Evolutionary conservation across 2,888 invertebrate species (phyloP), one percentile per base, ranked within the genome.

Genomic region (Selenia dentaria): DNA sequence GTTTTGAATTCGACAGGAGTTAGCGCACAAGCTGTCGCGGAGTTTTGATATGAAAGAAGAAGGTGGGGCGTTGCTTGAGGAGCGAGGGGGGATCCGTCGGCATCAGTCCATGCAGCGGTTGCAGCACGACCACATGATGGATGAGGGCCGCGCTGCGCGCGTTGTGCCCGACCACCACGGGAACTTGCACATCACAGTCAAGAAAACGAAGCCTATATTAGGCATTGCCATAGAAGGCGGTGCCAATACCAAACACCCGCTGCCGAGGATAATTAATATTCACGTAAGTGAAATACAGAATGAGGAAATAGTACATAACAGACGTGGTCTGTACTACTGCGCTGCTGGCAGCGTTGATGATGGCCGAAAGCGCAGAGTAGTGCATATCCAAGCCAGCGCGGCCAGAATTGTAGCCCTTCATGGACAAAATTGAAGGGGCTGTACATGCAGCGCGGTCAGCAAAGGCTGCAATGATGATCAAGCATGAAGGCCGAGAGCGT

Each of bases 221-320:
- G 98, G 99, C 61, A 97, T 99, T 73, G 98, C 98, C 55, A 98
- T 99, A 71, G 98, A 98, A 91, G 99, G 99, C 52, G 99, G 99
- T 54, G 96, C 97, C 67, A 98, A 99, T 84, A 98, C 98, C 31
- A 96, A 96, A 75, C 98, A 98, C 87, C 96, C 97, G 42, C 92
- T 98, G 71, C 98, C 98, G 39, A 93, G 98, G 78, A 98, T 99
- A 73, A 98, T 98, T 73, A 98, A 97, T 85, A 98, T 99, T 77
- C 98, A 98, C 87, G 98, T 98, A 84, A 94, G 95, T 73, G 31
- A 13, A 5, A n/a, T 2, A n/a, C n/a, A n/a, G n/a, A n/a, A n/a
- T n/a, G n/a, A n/a, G n/a, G n/a, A n/a, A n/a, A n/a, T n/a, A n/a
- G n/a, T n/a, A n/a, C n/a, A n/a, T n/a, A n/a, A n/a, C n/a, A n/a